Evolutionary conservation across 2,113 vertebrate genomes (phyloP).

Genomic region (Neotragus pygmaeus): DNA sequence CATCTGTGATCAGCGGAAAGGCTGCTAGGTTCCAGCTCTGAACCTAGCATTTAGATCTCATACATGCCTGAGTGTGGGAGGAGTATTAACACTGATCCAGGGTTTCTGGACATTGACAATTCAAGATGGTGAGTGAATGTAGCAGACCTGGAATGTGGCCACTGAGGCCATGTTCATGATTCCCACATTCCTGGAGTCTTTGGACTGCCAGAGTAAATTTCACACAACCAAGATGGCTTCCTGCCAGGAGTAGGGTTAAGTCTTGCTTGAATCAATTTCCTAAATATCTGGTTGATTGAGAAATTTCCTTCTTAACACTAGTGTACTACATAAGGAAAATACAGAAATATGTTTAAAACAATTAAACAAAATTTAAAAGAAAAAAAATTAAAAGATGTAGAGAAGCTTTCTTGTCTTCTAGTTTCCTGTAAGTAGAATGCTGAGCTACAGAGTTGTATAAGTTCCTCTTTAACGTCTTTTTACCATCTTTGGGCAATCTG

Average conservation of each 20-base stretch:
- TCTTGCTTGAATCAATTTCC: constrained; percentile 20
- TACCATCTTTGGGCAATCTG: neutral
- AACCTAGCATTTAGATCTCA: neutral
- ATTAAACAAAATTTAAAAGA: neutral
- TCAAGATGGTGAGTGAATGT: constrained; percentile 47
- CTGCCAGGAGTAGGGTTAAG: constrained; percentile 14
- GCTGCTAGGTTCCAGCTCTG: neutral
- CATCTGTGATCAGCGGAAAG: constrained; percentile 32
- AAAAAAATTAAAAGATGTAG: neutral
- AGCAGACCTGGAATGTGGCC: constrained; percentile 13
- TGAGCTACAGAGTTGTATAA: neutral
- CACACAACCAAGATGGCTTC: neutral
- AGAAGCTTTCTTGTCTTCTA: neutral
- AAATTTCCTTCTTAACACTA: neutral
- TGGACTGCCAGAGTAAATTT: constrained; percentile 49
- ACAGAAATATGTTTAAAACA: neutral
- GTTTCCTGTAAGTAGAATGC: neutral
- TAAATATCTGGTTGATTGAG: neutral
- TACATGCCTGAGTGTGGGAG: neutral
- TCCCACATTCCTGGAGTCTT: neutral
- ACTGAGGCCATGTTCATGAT: constrained; percentile 15
- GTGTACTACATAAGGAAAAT: neutral
- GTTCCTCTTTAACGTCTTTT: neutral
- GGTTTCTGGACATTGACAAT: constrained; percentile 31
- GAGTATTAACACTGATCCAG: neutral